These are phyloP conservation scores for Microtus ochrogaster DNA, from an alignment of 2,113 vertebrate species.

Conservation along the genomic window DNA sequence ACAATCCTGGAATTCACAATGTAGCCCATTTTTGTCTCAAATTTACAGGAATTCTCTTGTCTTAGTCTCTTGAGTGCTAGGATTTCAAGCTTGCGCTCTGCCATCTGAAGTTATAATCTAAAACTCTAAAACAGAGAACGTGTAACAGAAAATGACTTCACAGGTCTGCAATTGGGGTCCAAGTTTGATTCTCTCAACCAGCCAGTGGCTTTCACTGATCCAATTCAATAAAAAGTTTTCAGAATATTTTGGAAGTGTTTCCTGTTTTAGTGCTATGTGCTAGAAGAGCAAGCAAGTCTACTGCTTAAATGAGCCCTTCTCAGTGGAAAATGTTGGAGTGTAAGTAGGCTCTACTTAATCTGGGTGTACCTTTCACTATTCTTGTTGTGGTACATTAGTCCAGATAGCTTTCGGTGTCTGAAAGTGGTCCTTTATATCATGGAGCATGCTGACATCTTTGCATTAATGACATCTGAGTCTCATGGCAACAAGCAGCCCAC, in stretches of 20 bases:
- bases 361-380: not conserved
- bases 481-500: not conserved
- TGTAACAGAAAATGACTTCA: not conserved
- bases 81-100: no score
- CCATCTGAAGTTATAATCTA: not conserved
- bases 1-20: not conserved
- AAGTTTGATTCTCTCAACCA: not conserved
- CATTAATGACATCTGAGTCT: not conserved
- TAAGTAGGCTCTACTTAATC: fast-evolving
- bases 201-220: not conserved
- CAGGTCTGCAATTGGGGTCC: not conserved
- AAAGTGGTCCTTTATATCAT: not conserved
- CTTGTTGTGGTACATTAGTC: not conserved
- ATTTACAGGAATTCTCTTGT: not conserved
- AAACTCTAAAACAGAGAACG: not conserved
- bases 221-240: not conserved
- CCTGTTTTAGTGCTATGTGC: not conserved
- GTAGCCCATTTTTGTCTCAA: not conserved
- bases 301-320: not conserved
- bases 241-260: not conserved
- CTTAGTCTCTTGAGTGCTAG: not conserved
- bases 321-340: not conserved
- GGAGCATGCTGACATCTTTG: not conserved
- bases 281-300: not conserved
- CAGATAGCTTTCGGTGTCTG: not conserved